phyloP scores from a whole-genome alignment of 2,888 invertebrate genomes.

The Ceratothoa steindachneri region DNA sequence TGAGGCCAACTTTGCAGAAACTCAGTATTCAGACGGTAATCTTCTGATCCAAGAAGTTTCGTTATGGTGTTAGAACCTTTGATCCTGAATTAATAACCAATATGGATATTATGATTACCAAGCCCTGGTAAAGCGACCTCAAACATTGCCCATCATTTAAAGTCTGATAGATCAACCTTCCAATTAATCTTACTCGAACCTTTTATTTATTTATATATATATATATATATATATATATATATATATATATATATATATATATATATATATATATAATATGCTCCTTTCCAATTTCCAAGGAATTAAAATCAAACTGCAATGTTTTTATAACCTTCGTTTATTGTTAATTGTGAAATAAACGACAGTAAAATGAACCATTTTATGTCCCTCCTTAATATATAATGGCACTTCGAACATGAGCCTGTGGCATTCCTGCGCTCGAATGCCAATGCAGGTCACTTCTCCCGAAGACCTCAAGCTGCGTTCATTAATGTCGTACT shows the following conservation, averaged over 20 bases:
- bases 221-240: too few relatives aligned
- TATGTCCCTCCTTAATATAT: constrained; percentile 8
- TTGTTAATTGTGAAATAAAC: constrained; percentile 12
- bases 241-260: neutral
- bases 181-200: too few relatives aligned
- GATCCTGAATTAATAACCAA: too few relatives aligned
- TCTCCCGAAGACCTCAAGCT: constrained; percentile 1
- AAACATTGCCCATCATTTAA: too few relatives aligned
- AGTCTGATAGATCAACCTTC: too few relatives aligned
- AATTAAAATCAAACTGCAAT: neutral
- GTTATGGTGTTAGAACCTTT: too few relatives aligned
- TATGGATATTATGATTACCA: too few relatives aligned
- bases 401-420: constrained; percentile 6
- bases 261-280: neutral
- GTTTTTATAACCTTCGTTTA: constrained; percentile 3
- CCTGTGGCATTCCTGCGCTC: neutral
- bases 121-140: too few relatives aligned
- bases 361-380: constrained; percentile 4
- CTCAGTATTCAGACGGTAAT: too few relatives aligned
- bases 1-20: too few relatives aligned
- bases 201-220: too few relatives aligned
- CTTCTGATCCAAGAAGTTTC: too few relatives aligned
- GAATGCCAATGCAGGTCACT: neutral
- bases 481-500: neutral
- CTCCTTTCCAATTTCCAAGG: neutral